Evolutionary conservation across 92 coral and sea anemone species (phyloP).

Genomic region (Porites divaricata): DNA sequence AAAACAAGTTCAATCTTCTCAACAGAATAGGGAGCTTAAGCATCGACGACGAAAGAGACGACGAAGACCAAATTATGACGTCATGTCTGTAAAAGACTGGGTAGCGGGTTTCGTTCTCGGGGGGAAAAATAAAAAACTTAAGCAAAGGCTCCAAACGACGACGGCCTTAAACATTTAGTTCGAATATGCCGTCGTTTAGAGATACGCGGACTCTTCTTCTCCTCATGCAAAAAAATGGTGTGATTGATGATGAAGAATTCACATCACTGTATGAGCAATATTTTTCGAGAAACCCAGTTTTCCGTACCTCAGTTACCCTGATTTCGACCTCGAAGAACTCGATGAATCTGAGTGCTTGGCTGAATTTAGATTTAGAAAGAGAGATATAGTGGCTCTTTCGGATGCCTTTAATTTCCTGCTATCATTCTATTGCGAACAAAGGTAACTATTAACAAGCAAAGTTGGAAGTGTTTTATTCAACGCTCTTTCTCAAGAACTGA

Average conservation of each 20-base stretch:
- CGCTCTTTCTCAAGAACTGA: not conserved
- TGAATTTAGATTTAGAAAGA: too few relatives aligned
- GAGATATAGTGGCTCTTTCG: not conserved
- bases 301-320: constrained; percentile 16
- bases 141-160: constrained; percentile 18
- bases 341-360: constrained; percentile 9
- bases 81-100: constrained; percentile 28
- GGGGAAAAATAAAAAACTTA: constrained; percentile 14
- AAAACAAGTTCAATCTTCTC: too few relatives aligned
- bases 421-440: constrained; percentile 12
- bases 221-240: not conserved
- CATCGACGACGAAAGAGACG: constrained; percentile 29
- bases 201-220: not conserved
- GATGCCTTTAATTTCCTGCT: constrained; percentile 21
- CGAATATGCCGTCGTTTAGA: not conserved
- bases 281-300: constrained; percentile 5
- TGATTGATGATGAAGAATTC: constrained; percentile 11
- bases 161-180: not conserved
- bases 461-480: not conserved
- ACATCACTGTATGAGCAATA: not conserved
- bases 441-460: constrained; percentile 4
- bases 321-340: constrained; percentile 19
- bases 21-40: not conserved
- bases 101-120: constrained; percentile 16
- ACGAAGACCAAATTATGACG: constrained; percentile 21